Base-by-base conservation (phyloP, 1,140 invertebrate species). In the Aphelinus certus region DNA sequence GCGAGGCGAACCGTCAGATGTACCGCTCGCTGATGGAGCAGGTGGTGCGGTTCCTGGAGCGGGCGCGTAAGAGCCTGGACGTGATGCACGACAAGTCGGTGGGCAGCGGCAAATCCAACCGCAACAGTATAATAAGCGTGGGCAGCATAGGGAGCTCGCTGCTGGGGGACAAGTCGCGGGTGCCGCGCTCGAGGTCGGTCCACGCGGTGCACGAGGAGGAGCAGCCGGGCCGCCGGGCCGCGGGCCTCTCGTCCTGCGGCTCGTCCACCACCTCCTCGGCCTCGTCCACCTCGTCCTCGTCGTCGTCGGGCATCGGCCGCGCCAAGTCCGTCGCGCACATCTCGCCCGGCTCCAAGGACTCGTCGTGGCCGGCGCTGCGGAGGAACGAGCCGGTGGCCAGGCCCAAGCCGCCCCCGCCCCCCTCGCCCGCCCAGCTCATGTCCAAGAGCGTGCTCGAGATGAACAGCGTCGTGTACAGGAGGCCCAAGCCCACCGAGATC, bases 21-120 rank as follows among this genome's bases (percentile, higher is more conserved):
- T 94, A 94, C 83, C 90, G 92, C 79, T 93, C 92, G 7, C 89
- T 95, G 76, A 91, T 95, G 89, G 92, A 93, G 82, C 93, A 95
- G 86, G 92, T 94, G 58, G 90, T 93, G 26, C 90, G 90, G 49
- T 95, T 94, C 83, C 84, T 95, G 77, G 93, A 93, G 80, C 90
- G 92, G 83, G 91, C 92, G 7, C 91, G 92, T 77, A 90, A 91
- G 69, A 92, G 91, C 79, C 88, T 93, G 73, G 90, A 91, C 77
- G 82, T 88, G 46, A 82, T 89, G 60, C 88, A 86, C 69, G 81
- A 83, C 64, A 85, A 84, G 75, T 67, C 75, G 2, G 82, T 48
- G 48, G 68, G 9, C 1, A 75, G 42, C 1, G 26, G 46, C 58
- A 46, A 82, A 9, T 46, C 7, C 9, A 10, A 60, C 9, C 58